phyloP scores from a whole-genome alignment of 2,113 vertebrate species.

The Zapornia atra region DNA sequence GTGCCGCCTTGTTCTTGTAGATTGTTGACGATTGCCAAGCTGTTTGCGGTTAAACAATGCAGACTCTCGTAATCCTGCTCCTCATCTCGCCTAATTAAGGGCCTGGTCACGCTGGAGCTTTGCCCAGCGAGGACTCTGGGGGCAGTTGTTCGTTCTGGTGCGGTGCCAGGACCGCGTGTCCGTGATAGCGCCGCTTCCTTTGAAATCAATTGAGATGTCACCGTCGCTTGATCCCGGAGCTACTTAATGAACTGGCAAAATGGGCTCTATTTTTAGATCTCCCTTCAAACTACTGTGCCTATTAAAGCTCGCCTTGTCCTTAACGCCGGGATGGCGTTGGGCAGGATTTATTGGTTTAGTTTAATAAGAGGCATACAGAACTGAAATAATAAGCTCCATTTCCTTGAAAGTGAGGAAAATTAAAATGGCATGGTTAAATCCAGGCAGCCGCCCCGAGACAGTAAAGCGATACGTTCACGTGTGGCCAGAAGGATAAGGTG shows the following conservation, averaged over 20 bases:
- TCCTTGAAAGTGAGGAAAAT: slow-evolving; percentile 46
- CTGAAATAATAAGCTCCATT: slow-evolving; percentile 55
- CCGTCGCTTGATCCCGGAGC: slow-evolving; percentile 42
- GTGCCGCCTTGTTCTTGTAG: not conserved
- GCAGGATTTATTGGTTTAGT: slow-evolving; percentile 46
- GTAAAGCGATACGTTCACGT: not conserved
- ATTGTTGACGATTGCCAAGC: not conserved
- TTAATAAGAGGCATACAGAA: slow-evolving; percentile 33
- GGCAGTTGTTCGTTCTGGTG: slow-evolving; percentile 38
- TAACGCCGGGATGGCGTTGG: rapidly evolving
- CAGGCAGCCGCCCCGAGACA: not conserved
- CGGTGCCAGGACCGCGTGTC: not conserved
- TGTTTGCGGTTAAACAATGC: slow-evolving; percentile 39
- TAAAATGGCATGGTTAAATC: slow-evolving; percentile 37
- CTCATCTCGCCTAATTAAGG: slow-evolving; percentile 39
- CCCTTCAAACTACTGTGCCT: not conserved
- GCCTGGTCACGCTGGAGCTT: slow-evolving; percentile 17
- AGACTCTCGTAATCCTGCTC: slow-evolving; percentile 37
- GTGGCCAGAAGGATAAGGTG: slow-evolving; percentile 29
- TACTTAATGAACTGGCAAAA: slow-evolving; percentile 63
- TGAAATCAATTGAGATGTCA: slow-evolving; percentile 68
- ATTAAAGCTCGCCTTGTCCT: slow-evolving; percentile 49
- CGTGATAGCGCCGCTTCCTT: slow-evolving; percentile 1
- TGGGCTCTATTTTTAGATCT: slow-evolving; percentile 60
- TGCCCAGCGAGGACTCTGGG: not conserved